Conservation (phyloP, 2,888 invertebrate species). For the Callyntrura sp. region DNA sequence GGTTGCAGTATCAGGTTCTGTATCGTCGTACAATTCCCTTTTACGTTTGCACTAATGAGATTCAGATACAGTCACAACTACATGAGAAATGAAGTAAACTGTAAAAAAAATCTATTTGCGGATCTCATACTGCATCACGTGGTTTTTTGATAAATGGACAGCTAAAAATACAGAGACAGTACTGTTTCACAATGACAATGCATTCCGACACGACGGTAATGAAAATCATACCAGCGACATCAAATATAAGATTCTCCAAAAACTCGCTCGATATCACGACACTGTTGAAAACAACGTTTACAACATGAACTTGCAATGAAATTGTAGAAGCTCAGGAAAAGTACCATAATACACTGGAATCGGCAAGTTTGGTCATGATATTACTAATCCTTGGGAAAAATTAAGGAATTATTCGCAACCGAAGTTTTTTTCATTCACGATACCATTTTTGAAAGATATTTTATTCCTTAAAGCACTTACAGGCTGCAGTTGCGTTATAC, state of each 20-base stretch:
- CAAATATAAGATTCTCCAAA: neutral
- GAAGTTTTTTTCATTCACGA: neutral
- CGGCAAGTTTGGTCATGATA: neutral
- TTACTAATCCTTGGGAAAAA: constrained; percentile 1
- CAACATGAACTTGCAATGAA: too few relatives aligned
- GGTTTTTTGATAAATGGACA: neutral
- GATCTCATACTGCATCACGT: neutral
- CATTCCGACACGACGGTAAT: neutral
- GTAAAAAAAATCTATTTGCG: neutral
- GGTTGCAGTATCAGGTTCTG: neutral
- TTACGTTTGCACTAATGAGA: too few relatives aligned
- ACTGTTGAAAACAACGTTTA: neutral
- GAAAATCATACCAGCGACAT: neutral
- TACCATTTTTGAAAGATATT: neutral
- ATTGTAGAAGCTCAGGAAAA: too few relatives aligned
- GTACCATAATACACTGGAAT: neutral
- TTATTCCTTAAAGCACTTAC: neutral
- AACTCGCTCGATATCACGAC: neutral
- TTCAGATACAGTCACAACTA: neutral
- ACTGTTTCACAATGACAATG: too few relatives aligned
- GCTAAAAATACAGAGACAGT: neutral
- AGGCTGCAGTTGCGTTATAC: neutral
- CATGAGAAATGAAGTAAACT: neutral
- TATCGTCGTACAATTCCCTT: neutral
- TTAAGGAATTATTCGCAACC: constrained; percentile 23